These are phyloP conservation scores for Morelia viridis DNA, from an alignment of 2,797 vertebrate species.

Conservation along the genomic window DNA sequence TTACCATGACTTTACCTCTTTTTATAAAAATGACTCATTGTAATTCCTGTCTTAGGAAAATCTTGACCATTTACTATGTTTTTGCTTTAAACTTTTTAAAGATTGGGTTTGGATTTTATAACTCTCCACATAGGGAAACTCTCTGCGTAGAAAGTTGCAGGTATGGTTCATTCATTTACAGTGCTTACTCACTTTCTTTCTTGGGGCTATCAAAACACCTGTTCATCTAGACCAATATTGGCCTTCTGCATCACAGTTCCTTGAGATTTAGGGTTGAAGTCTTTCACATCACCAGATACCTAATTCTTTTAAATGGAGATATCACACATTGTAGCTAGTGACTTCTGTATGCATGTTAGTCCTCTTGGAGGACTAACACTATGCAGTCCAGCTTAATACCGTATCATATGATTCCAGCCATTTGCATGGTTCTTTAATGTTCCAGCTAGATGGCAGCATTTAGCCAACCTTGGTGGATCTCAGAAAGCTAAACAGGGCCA, in stretches of 20 bases:
- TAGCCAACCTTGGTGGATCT: neutral
- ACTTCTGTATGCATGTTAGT: neutral
- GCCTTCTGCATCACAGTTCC: neutral
- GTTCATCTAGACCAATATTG: neutral
- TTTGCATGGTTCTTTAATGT: neutral
- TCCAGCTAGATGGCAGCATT: neutral
- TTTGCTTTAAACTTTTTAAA: neutral
- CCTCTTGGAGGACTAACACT: neutral
- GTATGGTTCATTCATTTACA: neutral
- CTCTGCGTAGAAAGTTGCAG: slow-evolving; percentile 10
- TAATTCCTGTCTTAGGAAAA: neutral
- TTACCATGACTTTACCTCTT: neutral
- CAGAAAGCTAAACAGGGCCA: neutral
- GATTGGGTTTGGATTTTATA: slow-evolving; percentile 16
- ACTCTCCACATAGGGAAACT: slow-evolving; percentile 6
- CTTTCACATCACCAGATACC: too few relatives aligned
- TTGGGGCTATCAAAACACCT: neutral
- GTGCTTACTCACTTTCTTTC: slow-evolving; percentile 7
- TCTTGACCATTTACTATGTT: neutral
- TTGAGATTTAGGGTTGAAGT: neutral
- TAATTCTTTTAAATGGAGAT: neutral
- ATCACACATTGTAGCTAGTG: neutral
- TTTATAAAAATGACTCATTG: neutral
- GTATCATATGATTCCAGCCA: neutral
- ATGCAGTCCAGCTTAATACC: neutral